Evolutionary conservation across 1,140 invertebrate species (phyloP), one percentile per base, ranked within the genome.

Genomic region (Chrysoperla carnea): DNA sequence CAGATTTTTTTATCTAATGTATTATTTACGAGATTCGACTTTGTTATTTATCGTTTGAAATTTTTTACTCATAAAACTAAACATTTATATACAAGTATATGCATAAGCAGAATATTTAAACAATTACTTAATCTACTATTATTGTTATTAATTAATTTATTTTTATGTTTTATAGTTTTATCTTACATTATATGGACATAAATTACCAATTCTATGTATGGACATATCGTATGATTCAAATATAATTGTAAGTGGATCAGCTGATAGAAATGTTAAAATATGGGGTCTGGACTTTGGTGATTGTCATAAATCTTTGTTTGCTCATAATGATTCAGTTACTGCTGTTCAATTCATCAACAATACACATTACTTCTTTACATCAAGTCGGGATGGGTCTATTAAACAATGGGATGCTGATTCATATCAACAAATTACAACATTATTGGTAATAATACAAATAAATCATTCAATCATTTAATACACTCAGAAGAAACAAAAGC

Each of bases 281-380:
- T 99, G 94, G 94, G 93, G 94, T 37, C 73, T 99, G 58, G 92
- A 98, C 63, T 99, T 96, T 66, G 96, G 95, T 13, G 93, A 99
- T 62, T 97, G 92, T 53, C 85, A 88, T 57, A 79, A 76, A 49
- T 85, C 81, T 0, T 62, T 85, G 42, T 83, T 86, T 64, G 45
- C 45, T 2, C 94, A 98, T 62, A 91, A 97, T 54, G 90, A 95
- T 58, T 88, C 89, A 6, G 77, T 98, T 2, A 94, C 85, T 39
- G 77, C 80, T 38, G 55, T 97, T 4, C 71, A 80, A 52, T 98
- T 98, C 56, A 75, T 95, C 11, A 81, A 86, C 0, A 77, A 76
- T 45, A 96, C 94, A 6, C 90, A 97, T 64, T 76, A 93, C 54
- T 82, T 98, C 55, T 97, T 97, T 59, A 84, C 86, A 3, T 81